phyloP scores from a whole-genome alignment of 2,113 vertebrate genomes.

The Mastomys coucha region DNA sequence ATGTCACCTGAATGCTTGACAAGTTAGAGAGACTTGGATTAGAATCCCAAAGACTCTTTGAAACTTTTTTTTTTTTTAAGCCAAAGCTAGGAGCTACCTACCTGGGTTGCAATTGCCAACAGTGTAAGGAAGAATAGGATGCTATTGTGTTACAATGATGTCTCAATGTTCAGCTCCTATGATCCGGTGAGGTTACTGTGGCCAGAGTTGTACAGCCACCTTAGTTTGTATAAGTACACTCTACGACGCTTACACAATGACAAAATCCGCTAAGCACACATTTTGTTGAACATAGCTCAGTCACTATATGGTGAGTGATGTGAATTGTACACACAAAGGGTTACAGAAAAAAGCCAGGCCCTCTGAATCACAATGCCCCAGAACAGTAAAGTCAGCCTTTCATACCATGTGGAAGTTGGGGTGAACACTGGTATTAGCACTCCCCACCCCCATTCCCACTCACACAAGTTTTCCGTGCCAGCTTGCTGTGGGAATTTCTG shows the following conservation, averaged over 20 bases:
- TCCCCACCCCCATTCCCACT: neutral
- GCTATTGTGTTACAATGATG: neutral
- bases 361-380: neutral
- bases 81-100: neutral
- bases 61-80: constrained; percentile 46
- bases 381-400: neutral
- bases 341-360: neutral
- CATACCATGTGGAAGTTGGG: rapidly evolving
- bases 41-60: neutral
- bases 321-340: too few species aligned
- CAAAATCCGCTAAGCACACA: neutral
- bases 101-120: neutral
- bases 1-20: constrained; percentile 54
- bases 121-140: neutral
- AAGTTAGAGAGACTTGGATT: neutral
- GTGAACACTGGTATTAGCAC: too few species aligned
- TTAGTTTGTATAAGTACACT: neutral
- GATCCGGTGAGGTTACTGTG: neutral
- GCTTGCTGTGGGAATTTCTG: neutral
- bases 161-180: neutral
- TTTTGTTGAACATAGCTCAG: neutral
- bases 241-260: neutral
- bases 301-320: too few species aligned
- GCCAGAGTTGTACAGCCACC: neutral
- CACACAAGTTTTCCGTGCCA: too few species aligned